phyloP scores from a whole-genome alignment of 2,888 invertebrate genomes.

The Meteorus cinctellus region DNA sequence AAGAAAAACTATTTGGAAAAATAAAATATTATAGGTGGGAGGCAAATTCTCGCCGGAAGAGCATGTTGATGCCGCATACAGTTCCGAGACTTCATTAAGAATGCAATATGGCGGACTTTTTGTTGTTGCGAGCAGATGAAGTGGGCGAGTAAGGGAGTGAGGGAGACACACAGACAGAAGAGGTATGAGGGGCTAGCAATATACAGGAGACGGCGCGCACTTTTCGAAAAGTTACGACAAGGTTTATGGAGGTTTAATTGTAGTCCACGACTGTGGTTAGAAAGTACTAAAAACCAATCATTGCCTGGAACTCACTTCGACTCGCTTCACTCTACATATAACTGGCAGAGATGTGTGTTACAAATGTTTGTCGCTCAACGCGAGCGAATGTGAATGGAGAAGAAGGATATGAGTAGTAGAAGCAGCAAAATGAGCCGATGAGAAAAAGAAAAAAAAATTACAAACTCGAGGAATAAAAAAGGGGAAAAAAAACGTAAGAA shows the following conservation, averaged over 20 bases:
- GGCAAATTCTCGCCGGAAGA: constrained; percentile 43
- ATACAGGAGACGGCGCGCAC: constrained; percentile 28
- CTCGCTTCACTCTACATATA: constrained; percentile 1
- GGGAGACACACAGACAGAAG: constrained; percentile 3
- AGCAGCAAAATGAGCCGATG: background rate
- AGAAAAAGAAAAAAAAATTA: background rate
- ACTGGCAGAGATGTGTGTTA: constrained; percentile 26
- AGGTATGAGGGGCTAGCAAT: constrained; percentile 26
- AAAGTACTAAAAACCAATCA: constrained; percentile 68
- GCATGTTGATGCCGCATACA: constrained; percentile 59
- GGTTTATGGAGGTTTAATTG: constrained; percentile 71
- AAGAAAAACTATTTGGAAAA: background rate
- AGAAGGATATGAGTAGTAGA: constrained; percentile 4
- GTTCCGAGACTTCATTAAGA: constrained; percentile 62
- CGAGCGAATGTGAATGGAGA: constrained; percentile 32
- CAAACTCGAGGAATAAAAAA: background rate
- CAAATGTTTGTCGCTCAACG: constrained; percentile 33
- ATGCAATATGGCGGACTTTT: constrained; percentile 64
- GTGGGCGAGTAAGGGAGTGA: constrained; percentile 29
- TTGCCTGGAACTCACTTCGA: constrained; percentile 49
- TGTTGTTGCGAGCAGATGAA: constrained; percentile 37
- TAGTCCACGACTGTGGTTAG: constrained; percentile 70
- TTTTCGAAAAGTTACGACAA: constrained; percentile 69
- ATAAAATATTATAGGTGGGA: constrained; percentile 14
- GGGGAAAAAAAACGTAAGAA: background rate